Evolutionary conservation across 2,888 invertebrate genomes (phyloP).

Genomic region (Eledona agricola): DNA sequence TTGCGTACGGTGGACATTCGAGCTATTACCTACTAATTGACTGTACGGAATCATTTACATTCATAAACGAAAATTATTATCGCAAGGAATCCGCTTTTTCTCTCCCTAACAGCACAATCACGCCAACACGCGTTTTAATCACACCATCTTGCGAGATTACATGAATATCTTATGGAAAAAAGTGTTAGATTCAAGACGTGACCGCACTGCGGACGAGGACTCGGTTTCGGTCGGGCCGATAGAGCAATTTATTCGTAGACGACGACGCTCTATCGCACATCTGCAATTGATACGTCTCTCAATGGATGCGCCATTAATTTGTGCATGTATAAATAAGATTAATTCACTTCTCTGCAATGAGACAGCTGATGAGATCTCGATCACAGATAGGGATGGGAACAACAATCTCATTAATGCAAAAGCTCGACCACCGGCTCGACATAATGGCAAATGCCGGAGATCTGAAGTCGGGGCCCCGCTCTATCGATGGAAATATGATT

Average conservation of each 20-base stretch:
- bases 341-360: conserved; percentile 53
- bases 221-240: too few species aligned
- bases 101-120: neutral
- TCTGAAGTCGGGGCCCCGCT: conserved; percentile 11
- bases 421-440: conserved; percentile 52
- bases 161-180: conserved; percentile 5
- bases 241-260: too few species aligned
- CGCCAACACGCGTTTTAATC: neutral
- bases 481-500: conserved; percentile 30
- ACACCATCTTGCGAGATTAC: neutral
- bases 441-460: conserved; percentile 41
- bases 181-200: conserved; percentile 8
- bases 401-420: conserved; percentile 57
- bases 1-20: conserved; percentile 42
- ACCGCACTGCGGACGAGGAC: too few species aligned
- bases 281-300: conserved; percentile 1
- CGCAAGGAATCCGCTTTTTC: neutral
- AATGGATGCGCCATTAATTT: conserved; percentile 20
- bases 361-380: conserved; percentile 58
- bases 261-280: neutral
- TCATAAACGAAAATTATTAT: conserved; percentile 28
- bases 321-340: conserved; percentile 46
- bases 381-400: conserved; percentile 56
- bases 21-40: conserved; percentile 41
- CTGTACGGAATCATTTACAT: conserved; percentile 36